Percentiles rank a stretch among this genome's conserved stretches.
phyloP scores from a whole-genome alignment of 2,113 vertebrate species.

The Sturnus vulgaris region DNA sequence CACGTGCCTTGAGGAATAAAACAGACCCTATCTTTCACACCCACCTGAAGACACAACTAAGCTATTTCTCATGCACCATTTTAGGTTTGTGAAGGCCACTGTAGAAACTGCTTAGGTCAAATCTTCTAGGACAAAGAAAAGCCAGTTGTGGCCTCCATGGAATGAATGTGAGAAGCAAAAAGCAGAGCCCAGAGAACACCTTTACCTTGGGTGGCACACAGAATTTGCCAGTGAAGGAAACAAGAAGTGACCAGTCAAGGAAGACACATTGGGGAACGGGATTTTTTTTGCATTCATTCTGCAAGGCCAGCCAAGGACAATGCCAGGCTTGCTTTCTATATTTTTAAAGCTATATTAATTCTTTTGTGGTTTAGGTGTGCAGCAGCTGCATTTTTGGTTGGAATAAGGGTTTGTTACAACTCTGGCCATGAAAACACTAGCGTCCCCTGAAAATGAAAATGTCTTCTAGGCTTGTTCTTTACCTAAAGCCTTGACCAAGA shows the following conservation, averaged over 20 bases:
- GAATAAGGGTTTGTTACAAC: not conserved
- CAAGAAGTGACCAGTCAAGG: not conserved
- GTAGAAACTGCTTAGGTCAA: not conserved
- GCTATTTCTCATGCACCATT: not conserved
- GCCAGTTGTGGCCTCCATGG: not conserved
- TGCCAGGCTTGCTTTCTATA: not conserved
- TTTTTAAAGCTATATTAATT: not conserved
- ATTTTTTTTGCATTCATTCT: not conserved
- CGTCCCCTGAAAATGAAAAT: not conserved
- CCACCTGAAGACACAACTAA: not conserved
- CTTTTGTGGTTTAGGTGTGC: not conserved
- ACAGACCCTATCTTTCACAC: not conserved
- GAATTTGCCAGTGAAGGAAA: not conserved
- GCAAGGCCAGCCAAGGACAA: not conserved
- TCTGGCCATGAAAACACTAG: not conserved
- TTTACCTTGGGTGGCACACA: not conserved
- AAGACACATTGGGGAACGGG: not conserved
- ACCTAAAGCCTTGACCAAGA: not conserved
- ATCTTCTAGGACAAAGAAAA: not conserved
- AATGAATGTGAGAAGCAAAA: not conserved
- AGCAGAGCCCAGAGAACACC: not conserved
- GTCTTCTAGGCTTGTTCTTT: not conserved
- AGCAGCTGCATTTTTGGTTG: not conserved
- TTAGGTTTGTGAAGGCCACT: not conserved
- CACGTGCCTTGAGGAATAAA: accelerated